Base-by-base conservation (phyloP, 2,113 vertebrate species). In the Phylloscopus whistleri region DNA sequence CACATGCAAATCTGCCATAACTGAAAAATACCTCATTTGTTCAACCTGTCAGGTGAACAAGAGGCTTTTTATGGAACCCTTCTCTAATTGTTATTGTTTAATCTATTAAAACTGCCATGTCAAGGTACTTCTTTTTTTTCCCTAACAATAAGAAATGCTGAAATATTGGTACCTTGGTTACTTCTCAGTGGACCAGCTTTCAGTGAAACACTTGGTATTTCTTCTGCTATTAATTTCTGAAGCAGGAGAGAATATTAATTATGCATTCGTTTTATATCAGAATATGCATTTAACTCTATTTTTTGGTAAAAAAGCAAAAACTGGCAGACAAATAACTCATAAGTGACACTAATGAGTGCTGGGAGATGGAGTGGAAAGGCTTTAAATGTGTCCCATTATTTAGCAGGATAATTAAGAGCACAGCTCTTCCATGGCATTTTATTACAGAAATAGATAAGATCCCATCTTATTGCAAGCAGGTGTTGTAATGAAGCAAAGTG, bases 381-480 rank as follows among this genome's bases (percentile, higher is more conserved):
- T 97, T 97, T 96, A 97, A 98, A 97, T 95, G 95, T 95, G 93
- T 97, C 95, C 97, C 95, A 97, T 98, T 98, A 98, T 97, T 98
- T 97, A 96, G 97, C 83, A 92, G 92, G 91, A 96, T 97, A 98
- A 98, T 98, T 98, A 97, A 97, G 96, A 97, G 94, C 94, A 95
- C 92, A 96, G 96, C 89, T 96, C 97, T 97, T 94, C 89, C 94
- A 87, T 85, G 87, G 96, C 77, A 95, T 97, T 98, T 98, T 97
- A 98, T 97, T 96, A 97, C 94, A 96, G 94, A 96, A 97, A 95
- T 85, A 96, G 97, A 96, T 97, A 97, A 96, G 97, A 96, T 93
- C 81, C 91, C 87, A 84, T 95, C 94, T 95, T 96, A 95, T 46
- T 95, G 93, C 89, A 97, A 97, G 95, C 97, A 97, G 97, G 96